These are phyloP conservation scores for human DNA, from an alignment of 2,113 vertebrate genomes.

Conservation along the genomic window GRCh38 chr20:10954001-10954500, in stretches of 20 bases:
- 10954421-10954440: not conserved
- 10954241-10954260: not conserved
- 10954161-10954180: not conserved
- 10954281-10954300: not conserved
- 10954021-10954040: not conserved
- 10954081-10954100: not conserved
- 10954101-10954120: not conserved
- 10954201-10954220: not conserved
- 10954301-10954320: not conserved
- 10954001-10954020: not conserved
- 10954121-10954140: not conserved
- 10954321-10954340: not conserved
- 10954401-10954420: not conserved
- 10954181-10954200: not conserved
- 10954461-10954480: constrained; percentile 15
- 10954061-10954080: not conserved
- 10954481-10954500: not conserved
- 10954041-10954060: not conserved
- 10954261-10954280: not conserved
- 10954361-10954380: not conserved
- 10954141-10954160: not conserved
- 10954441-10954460: not conserved
- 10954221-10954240: not conserved
- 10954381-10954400: not conserved
- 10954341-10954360: not conserved